A percentile compares a stretch with the other conserved stretches of the same genome.
phyloP scores from a whole-genome alignment of 2,113 vertebrate genomes.

The Anthoscopus minutus region DNA sequence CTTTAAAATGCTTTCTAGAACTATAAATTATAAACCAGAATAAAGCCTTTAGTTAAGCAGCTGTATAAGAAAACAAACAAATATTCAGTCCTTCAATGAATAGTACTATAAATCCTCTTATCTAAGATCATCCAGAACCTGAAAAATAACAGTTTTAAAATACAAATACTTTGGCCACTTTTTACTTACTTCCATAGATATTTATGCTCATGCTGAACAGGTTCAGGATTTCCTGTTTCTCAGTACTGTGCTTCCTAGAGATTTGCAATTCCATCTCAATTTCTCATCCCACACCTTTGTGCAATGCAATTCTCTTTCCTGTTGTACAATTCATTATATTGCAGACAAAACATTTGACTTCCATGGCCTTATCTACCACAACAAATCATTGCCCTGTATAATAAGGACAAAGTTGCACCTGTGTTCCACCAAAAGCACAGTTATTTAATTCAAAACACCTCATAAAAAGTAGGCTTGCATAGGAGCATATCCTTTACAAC shows the following conservation, averaged over 20 bases:
- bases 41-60: neutral
- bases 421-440: neutral
- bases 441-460: neutral
- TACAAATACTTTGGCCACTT: neutral
- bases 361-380: neutral
- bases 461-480: neutral
- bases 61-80: neutral
- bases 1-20: neutral
- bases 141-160: neutral
- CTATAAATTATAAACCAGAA: neutral
- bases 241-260: neutral
- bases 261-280: neutral
- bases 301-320: neutral
- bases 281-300: neutral
- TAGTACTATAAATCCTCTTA: neutral
- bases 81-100: neutral
- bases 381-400: neutral
- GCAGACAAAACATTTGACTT: neutral
- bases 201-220: neutral
- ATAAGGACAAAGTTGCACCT: neutral
- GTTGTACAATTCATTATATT: neutral
- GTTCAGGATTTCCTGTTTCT: neutral
- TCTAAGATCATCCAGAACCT: neutral
- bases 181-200: neutral
- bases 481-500: neutral